Evolutionary conservation across 2,888 invertebrate genomes (phyloP).

Genomic region (Troides helena): DNA sequence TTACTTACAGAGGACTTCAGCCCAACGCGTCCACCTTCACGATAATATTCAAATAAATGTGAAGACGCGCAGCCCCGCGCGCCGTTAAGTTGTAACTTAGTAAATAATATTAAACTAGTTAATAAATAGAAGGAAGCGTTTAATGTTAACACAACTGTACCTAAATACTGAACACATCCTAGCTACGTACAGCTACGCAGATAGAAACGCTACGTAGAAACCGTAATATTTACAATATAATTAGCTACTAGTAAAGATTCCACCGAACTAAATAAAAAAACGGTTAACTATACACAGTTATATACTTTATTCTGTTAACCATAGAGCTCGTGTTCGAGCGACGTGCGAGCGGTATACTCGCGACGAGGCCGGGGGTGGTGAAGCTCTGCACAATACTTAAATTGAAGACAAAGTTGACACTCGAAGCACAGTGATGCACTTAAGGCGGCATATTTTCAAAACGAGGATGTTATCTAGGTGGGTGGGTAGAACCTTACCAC

Average conservation of each 20-base stretch:
- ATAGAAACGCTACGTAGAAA: constrained; percentile 68
- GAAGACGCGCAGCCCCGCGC: constrained; percentile 5
- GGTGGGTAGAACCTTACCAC: no score
- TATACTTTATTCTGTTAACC: constrained; percentile 37
- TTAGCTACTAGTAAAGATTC: constrained; percentile 56
- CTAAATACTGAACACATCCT: constrained; percentile 67
- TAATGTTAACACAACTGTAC: constrained; percentile 15
- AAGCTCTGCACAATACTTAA: no score
- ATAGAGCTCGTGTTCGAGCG: constrained; percentile 33
- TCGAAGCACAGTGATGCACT: no score
- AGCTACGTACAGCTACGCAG: constrained; percentile 72
- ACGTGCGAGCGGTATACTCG: constrained; percentile 18
- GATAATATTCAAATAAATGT: constrained; percentile 13
- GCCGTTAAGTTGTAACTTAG: constrained; percentile 49
- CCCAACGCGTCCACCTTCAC: constrained; percentile 31
- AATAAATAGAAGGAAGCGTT: constrained; percentile 66
- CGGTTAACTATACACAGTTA: constrained; percentile 42
- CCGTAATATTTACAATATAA: constrained; percentile 62
- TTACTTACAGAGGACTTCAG: constrained; percentile 21
- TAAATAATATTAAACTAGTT: constrained; percentile 66
- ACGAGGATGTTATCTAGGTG: no score
- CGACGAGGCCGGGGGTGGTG: no score
- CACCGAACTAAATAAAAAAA: constrained; percentile 41
- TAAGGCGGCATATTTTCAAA: no score
- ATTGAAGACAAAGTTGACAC: no score